Evolutionary conservation across 2,797 vertebrate species (phyloP).

Genomic region (Cetoscarus ocellatus): DNA sequence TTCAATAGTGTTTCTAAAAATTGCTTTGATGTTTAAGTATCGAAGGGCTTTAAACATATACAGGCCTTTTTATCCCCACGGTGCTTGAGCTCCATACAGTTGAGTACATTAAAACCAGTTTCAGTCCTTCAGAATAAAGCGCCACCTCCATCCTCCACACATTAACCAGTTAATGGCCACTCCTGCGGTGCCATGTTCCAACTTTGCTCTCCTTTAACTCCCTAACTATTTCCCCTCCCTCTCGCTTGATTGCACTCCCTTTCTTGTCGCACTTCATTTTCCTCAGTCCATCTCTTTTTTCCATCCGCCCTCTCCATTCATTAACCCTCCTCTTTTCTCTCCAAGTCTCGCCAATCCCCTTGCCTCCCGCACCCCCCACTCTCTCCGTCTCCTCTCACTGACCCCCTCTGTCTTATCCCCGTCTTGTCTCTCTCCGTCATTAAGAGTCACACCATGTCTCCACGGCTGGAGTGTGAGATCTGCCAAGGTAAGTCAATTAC

Average conservation of each 20-base stretch:
- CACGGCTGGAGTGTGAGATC: conserved; percentile 54
- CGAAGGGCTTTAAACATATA: conserved; percentile 26
- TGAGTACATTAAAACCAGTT: conserved; percentile 31
- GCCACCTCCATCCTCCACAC: conserved; percentile 24
- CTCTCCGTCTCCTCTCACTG: conserved; percentile 28
- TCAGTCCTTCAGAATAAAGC: conserved; percentile 34
- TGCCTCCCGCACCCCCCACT: conserved; percentile 5
- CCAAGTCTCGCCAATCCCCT: conserved; percentile 12
- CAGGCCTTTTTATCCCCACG: conserved; percentile 10
- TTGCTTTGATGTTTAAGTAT: conserved; percentile 2
- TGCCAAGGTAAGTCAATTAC: conserved; percentile 75
- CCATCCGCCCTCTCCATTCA: conserved; percentile 31
- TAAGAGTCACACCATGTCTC: conserved; percentile 62
- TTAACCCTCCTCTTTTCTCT: conserved; percentile 37
- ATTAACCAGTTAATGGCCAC: conserved; percentile 35
- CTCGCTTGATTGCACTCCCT: conserved; percentile 11
- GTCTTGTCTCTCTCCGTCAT: conserved; percentile 57
- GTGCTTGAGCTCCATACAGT: conserved; percentile 13
- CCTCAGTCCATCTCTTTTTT: conserved; percentile 7
- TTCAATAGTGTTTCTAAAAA: conserved; percentile 39
- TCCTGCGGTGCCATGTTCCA: conserved; percentile 19
- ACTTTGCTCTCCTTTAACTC: neutral
- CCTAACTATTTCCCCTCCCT: conserved; percentile 22
- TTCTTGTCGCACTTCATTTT: conserved; percentile 23
- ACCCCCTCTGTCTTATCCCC: conserved; percentile 49